These are phyloP conservation scores for Chloroceryle amazona DNA, from an alignment of 2,797 vertebrate genomes.

Conservation along the genomic window DNA sequence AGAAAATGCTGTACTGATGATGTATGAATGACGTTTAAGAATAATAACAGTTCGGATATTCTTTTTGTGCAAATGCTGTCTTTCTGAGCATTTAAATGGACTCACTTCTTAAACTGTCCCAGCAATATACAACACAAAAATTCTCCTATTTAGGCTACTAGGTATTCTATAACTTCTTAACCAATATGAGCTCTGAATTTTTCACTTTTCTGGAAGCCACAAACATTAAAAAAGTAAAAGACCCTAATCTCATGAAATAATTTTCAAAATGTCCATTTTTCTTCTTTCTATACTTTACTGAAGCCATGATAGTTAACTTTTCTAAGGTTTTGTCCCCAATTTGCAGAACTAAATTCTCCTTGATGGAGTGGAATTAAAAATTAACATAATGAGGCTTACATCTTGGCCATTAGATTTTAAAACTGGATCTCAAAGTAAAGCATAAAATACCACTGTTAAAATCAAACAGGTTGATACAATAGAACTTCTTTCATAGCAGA, in stretches of 20 bases:
- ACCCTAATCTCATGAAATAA: not conserved
- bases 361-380: not conserved
- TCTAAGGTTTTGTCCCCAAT: not conserved
- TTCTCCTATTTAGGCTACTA: fast-evolving
- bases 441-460: not conserved
- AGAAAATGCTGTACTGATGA: not conserved
- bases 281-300: not conserved
- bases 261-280: not conserved
- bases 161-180: not conserved
- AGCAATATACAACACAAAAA: not conserved
- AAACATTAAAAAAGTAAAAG: not conserved
- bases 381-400: not conserved
- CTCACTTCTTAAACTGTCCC: not conserved
- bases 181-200: not conserved
- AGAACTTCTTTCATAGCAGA: not conserved
- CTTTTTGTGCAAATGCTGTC: fast-evolving
- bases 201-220: not conserved
- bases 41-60: not conserved
- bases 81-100: not conserved
- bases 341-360: not conserved
- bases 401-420: not conserved
- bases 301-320: not conserved
- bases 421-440: not conserved
- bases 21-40: not conserved
- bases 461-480: not conserved